Percentiles rank a stretch among this genome's conserved stretches.
Conservation (phyloP, 2,797 vertebrate species). For the Neopelma chrysocephalum region DNA sequence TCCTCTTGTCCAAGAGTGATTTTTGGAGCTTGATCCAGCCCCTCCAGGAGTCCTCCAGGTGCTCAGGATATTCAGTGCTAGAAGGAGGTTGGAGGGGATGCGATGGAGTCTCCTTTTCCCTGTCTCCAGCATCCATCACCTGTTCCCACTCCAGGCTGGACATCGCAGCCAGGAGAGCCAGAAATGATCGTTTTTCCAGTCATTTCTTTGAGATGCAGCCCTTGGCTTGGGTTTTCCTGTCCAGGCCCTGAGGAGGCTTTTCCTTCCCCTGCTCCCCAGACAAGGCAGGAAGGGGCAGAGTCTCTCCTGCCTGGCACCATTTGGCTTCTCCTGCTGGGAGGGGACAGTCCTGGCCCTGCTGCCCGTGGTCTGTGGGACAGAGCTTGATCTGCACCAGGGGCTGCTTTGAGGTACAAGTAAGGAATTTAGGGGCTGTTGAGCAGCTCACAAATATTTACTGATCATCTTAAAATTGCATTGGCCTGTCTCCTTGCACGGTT, state of each 20-base stretch:
- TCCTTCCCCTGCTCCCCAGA: neutral
- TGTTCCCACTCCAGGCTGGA: fast-evolving
- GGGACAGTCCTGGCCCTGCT: fast-evolving
- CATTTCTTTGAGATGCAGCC: neutral
- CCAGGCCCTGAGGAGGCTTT: neutral
- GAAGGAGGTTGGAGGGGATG: neutral
- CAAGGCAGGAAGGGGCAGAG: neutral
- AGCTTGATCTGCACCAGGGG: neutral
- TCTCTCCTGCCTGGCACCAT: fast-evolving
- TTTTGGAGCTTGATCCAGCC: neutral
- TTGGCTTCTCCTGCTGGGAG: fast-evolving
- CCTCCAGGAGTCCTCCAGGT: neutral
- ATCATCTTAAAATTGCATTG: neutral
- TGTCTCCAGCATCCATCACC: neutral
- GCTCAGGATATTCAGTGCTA: neutral
- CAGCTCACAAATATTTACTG: neutral
- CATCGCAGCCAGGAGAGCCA: neutral
- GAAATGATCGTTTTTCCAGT: neutral
- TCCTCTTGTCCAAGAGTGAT: fast-evolving
- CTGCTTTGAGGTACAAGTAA: neutral
- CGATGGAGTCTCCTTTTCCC: neutral
- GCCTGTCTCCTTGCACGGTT: neutral
- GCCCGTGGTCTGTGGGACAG: neutral
- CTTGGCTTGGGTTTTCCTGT: fast-evolving
- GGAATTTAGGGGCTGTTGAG: neutral